Evolutionary conservation across 2,888 invertebrate species (phyloP).

Genomic region (Lycocerus yunnanus): DNA sequence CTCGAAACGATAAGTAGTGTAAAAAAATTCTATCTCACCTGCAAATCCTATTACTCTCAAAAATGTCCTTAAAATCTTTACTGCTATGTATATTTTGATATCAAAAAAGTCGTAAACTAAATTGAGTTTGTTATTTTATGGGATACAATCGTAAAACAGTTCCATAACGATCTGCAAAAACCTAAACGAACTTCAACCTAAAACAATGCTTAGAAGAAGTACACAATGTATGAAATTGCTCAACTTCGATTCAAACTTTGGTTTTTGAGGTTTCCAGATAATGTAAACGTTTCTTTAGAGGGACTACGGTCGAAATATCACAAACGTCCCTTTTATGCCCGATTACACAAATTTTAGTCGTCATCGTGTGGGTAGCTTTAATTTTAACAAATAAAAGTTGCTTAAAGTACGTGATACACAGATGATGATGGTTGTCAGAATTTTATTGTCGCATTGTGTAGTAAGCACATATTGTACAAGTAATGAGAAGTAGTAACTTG

Average conservation of each 20-base stretch:
- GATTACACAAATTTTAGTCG: not conserved
- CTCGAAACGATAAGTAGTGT: not conserved
- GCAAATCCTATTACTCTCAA: not conserved
- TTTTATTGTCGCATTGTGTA: not conserved
- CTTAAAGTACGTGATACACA: not conserved
- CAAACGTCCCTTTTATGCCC: not conserved
- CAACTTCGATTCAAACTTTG: not conserved
- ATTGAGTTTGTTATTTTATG: slow-evolving; percentile 29
- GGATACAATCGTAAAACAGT: slow-evolving; percentile 25
- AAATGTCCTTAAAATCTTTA: slow-evolving; percentile 9
- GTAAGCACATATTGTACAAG: not conserved
- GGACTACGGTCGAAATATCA: not conserved
- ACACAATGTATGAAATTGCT: not conserved
- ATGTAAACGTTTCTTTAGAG: no score
- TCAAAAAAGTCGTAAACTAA: slow-evolving; percentile 19
- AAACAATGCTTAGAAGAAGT: slow-evolving; percentile 9
- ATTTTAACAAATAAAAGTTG: not conserved
- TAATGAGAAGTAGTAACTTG: not conserved
- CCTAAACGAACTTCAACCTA: slow-evolving; percentile 11
- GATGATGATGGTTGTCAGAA: not conserved
- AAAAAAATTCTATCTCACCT: not conserved
- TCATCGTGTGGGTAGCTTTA: not conserved
- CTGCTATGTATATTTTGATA: slow-evolving; percentile 20
- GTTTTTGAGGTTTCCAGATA: not conserved
- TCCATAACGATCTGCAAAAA: slow-evolving; percentile 23